A percentile compares a stretch with the other conserved stretches of the same genome.
Evolutionary conservation across 2,113 vertebrate genomes (phyloP).

Genomic region (Centropus bengalensis): DNA sequence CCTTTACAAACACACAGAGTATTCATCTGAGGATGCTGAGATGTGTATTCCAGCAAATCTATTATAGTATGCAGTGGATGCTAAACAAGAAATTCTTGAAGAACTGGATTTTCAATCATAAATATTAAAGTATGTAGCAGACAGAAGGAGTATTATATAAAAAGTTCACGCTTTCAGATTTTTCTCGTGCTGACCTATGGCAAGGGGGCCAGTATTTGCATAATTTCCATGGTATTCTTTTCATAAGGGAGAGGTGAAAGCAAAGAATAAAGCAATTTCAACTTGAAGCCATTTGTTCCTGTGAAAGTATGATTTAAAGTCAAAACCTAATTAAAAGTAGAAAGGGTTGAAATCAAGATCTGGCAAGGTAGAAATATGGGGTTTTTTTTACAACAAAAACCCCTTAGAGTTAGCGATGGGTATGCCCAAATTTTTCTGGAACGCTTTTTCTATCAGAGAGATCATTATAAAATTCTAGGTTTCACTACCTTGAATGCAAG

Average conservation of each 20-base stretch:
- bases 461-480: neutral
- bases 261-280: neutral
- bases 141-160: constrained; percentile 50
- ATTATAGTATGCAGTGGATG: neutral
- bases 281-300: neutral
- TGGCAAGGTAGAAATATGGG: neutral
- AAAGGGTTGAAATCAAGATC: neutral
- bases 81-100: constrained; percentile 47
- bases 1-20: constrained; percentile 3
- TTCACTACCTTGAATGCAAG: neutral
- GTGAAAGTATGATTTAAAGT: neutral
- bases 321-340: neutral
- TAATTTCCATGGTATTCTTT: constrained; percentile 10
- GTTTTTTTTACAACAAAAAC: neutral
- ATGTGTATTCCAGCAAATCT: neutral
- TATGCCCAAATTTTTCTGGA: neutral
- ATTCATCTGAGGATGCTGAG: constrained; percentile 3
- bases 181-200: constrained; percentile 34
- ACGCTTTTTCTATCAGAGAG: neutral
- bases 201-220: neutral
- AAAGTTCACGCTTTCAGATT: constrained; percentile 37
- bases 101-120: constrained; percentile 26
- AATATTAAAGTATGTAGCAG: constrained; percentile 57
- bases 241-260: neutral
- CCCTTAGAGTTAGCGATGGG: neutral